phyloP scores from a whole-genome alignment of 2,888 invertebrate genomes.

The Ormyrus nitidulus region DNA sequence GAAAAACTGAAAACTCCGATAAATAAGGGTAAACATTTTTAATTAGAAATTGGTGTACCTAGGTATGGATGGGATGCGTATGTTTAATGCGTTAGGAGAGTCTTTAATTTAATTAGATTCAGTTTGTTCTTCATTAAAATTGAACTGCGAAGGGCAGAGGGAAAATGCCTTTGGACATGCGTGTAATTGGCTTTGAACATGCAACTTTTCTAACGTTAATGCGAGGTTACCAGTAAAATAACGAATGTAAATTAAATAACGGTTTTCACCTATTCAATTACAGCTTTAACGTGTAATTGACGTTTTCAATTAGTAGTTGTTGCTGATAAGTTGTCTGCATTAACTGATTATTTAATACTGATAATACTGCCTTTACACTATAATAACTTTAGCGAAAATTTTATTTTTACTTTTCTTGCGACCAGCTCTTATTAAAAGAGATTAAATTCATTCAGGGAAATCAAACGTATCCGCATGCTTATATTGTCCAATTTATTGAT shows the following conservation, averaged over 20 bases:
- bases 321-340: too few species aligned
- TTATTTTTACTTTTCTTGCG: too few species aligned
- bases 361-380: too few species aligned
- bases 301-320: too few species aligned
- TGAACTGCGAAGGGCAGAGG: not conserved
- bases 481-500: too few species aligned
- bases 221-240: not conserved
- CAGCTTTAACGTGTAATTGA: too few species aligned
- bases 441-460: too few species aligned
- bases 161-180: not conserved
- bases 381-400: too few species aligned
- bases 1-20: not conserved
- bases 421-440: too few species aligned
- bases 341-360: too few species aligned
- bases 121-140: slow-evolving; percentile 6
- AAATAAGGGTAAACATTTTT: slow-evolving; percentile 19
- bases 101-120: slow-evolving; percentile 23
- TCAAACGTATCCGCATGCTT: too few species aligned
- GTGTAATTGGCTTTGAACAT: slow-evolving; percentile 5
- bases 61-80: not conserved
- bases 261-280: not conserved
- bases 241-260: not conserved
- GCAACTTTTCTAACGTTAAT: not conserved
- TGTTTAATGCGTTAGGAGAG: not conserved
- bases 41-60: not conserved